Conservation (phyloP, 2,113 vertebrate species). For the Clarias gariepinus region DNA sequence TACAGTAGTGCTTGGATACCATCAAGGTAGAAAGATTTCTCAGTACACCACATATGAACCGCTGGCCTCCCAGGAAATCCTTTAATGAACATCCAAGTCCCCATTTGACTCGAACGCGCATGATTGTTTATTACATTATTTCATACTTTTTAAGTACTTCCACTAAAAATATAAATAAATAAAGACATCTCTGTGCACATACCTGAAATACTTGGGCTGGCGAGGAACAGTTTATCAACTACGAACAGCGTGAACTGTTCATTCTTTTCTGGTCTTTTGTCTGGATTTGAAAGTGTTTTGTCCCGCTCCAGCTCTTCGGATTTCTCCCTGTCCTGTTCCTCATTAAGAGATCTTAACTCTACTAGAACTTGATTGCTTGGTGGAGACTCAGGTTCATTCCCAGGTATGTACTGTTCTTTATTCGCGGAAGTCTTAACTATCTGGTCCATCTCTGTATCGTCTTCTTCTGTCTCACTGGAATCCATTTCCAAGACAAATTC, state of each 20-base stretch:
- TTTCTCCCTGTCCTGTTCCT: neutral
- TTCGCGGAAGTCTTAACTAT: neutral
- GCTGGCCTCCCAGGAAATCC: too few relatives aligned
- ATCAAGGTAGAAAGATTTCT: too few relatives aligned
- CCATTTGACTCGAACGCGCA: too few relatives aligned
- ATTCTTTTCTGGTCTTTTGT: constrained; percentile 30
- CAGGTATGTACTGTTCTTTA: neutral
- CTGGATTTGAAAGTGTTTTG: neutral
- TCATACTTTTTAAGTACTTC: neutral
- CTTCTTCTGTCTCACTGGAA: constrained; percentile 7
- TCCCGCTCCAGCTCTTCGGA: neutral
- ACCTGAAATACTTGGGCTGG: constrained; percentile 61
- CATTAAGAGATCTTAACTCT: neutral
- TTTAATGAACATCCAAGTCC: too few relatives aligned
- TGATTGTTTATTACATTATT: neutral
- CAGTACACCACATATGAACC: too few relatives aligned
- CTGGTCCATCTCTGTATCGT: neutral
- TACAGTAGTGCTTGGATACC: too few relatives aligned
- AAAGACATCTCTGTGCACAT: constrained; percentile 7
- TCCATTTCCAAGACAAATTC: neutral
- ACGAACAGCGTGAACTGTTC: constrained; percentile 60
- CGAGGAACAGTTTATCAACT: constrained; percentile 66
- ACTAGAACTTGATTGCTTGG: neutral
- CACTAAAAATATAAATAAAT: neutral
- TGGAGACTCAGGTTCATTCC: neutral